Conservation (phyloP, 2,113 vertebrate genomes). For the Varanus komodoensis region DNA sequence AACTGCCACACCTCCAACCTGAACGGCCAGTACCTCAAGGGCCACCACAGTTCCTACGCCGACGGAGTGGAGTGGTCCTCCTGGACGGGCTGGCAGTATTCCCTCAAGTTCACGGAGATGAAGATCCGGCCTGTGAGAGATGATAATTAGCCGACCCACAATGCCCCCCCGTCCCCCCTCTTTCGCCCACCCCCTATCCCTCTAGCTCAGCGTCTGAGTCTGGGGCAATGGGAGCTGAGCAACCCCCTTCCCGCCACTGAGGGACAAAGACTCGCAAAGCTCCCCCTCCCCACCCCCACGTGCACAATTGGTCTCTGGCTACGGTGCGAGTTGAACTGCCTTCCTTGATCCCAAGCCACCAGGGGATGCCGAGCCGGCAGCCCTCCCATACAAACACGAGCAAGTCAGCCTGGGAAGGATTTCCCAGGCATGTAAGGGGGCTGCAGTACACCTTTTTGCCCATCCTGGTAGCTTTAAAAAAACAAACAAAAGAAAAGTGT, state of each 20-base stretch:
- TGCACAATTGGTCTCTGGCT: background rate
- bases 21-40: constrained; percentile 94
- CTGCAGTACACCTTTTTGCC: no score
- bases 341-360: background rate
- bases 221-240: background rate
- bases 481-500: background rate
- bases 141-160: constrained; percentile 81
- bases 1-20: constrained; percentile 99
- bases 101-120: constrained; percentile 97
- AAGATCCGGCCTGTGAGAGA: constrained; percentile 92
- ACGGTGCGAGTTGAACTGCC: background rate
- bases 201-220: background rate
- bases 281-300: no score
- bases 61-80: constrained; percentile 98
- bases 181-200: background rate
- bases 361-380: background rate
- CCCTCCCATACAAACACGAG: background rate
- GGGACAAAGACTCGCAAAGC: background rate
- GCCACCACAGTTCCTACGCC: constrained; percentile 94
- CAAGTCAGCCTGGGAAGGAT: no score
- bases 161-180: fast-evolving
- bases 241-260: background rate
- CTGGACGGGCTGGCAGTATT: constrained; percentile 99
- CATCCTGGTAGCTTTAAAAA: no score
- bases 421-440: background rate